Base-by-base conservation (phyloP, 1,140 invertebrate genomes). In the Trinorchestia longiramus region DNA sequence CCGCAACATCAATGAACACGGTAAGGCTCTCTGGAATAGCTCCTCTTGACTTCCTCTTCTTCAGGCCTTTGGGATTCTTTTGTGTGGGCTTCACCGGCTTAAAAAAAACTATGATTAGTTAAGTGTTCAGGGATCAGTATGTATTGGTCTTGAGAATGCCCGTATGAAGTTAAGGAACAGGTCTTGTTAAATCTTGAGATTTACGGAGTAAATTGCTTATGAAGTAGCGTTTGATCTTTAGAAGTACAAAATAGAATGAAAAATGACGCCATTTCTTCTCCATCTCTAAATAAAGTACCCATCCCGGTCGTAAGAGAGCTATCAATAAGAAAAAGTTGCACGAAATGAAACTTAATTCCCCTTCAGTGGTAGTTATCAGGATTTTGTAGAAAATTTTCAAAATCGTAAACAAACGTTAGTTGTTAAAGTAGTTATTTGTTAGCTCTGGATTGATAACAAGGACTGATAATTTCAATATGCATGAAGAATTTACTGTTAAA, bases 1-100 rank as follows among this genome's bases (percentile, higher is more conserved):
- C 92, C 92, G 92, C 92, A 94, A 94, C 92, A 94, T 94, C 92
- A 94, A 94, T n/a, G 92, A 94, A 40, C 92, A 94, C 44, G 92
- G 92, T 94, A n/a, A 94, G 44, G 0, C 62, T 36, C 62, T 36
- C 28, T 19, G 3, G 62, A 77, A 28, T 28, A 23, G 62, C 36
- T 77, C 28, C 28, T 11, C 36, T 36, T 77, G 28, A 77, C 15
- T 36, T 77, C 62, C 36, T 77, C 62, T 77, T 36, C 15, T 77
- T 77, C 36, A 28, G 28, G 28, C 62, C 36, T 77, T 11, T 77
- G 1, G 11, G 36, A 77, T 11, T 77, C 62, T 77, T 28, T 77
- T 77, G 11, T 23, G 8, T 36, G 28, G 28, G 1, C 28, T 77
- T 77, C 62, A 53, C 3, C 3, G 62, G 28, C 3, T 77, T 77